Base-by-base conservation (phyloP, 2,888 invertebrate species). In the Microchrysa polita region DNA sequence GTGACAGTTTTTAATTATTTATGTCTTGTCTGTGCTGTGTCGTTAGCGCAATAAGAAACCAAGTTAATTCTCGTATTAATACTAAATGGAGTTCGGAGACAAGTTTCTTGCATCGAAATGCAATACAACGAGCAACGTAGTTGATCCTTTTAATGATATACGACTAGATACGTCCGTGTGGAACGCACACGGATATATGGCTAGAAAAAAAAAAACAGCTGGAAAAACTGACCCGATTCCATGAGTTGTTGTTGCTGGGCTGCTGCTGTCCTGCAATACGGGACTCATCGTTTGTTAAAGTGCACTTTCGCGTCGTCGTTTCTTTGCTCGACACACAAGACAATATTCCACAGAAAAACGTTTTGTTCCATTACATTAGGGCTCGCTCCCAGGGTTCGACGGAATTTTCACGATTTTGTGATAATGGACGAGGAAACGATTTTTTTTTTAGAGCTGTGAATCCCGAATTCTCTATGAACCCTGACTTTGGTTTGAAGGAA, bases 311-410 rank as follows among this genome's bases (percentile, higher is more conserved):
- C 44, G 5, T 42, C 12, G 20, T 12, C 14, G 4, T 14, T 65
- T 22, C 22, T 20, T 44, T 44, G 48, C 16, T 1, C 48, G 20
- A 12, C 65, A 20, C 40, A 40, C 40, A 57, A 53, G 57, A 40
- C 40, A 57, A 53, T 69, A 57, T 69, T n/a, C n/a, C n/a, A n/a
- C 42, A 10, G 14, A 40, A 69, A 18, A 55, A 22, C 69, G 69
- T 69, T 69, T 34, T 18, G 57, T 69, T 69, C 55, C 69, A 69
- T 69, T 69, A 65, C 65, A 65, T 65, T 48, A 65, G 22, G 48
- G 20, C 65, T 48, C 27, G 27, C n/a, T n/a, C n/a, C n/a, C n/a
- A n/a, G n/a, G n/a, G 18, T 20, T 22, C 20, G 44, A 65, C 48
- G 65, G 44, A 65, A 65, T 65, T 65, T 65, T 23, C 65, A 65